Conservation (phyloP, 2,797 vertebrate genomes). For the Spheniscus humboldti region DNA sequence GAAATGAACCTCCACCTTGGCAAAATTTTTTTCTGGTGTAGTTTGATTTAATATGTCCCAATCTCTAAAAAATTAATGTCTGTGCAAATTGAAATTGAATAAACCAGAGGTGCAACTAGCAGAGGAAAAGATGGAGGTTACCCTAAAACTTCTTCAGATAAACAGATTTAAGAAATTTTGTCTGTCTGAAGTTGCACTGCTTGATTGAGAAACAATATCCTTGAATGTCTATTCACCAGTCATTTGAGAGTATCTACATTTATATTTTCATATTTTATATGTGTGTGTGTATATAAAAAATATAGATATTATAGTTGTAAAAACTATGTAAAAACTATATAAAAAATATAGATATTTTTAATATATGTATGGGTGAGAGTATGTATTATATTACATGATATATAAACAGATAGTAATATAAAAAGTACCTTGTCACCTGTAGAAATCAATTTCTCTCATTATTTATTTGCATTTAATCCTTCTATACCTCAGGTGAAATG, state of each 20-base stretch:
- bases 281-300: neutral
- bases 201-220: neutral
- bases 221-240: neutral
- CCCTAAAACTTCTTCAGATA: neutral
- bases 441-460: neutral
- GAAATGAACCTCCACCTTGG: neutral
- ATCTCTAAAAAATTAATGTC: neutral
- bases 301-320: neutral
- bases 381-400: neutral
- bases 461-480: neutral
- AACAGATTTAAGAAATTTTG: neutral
- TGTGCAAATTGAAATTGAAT: neutral
- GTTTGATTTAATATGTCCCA: neutral
- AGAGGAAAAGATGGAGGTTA: neutral
- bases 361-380: neutral
- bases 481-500: neutral
- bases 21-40: neutral
- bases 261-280: neutral
- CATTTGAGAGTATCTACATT: neutral
- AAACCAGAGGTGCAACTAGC: neutral
- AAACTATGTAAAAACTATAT: no score
- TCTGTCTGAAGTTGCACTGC: neutral
- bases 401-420: neutral
- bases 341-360: neutral
- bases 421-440: neutral